Evolutionary conservation across 2,888 invertebrate species (phyloP).

Genomic region (Andricus curvator): DNA sequence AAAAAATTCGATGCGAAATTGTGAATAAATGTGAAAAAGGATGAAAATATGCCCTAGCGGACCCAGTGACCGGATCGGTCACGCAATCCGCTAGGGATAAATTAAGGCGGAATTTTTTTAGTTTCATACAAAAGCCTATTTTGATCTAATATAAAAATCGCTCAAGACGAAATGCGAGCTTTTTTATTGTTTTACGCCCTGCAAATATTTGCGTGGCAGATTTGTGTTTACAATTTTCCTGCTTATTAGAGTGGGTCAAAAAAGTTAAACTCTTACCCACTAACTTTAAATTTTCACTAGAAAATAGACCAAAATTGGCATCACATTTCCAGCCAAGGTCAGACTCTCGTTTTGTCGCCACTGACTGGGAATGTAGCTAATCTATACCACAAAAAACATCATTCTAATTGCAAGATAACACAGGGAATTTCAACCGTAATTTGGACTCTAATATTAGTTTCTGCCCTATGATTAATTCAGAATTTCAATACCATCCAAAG

Average conservation of each 20-base stretch:
- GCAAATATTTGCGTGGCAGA: not conserved
- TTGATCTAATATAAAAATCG: conserved; percentile 22
- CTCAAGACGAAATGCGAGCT: conserved; percentile 7
- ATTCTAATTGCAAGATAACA: conserved; percentile 41
- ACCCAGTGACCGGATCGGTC: too few relatives aligned
- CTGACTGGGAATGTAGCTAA: conserved; percentile 44
- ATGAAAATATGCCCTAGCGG: too few relatives aligned
- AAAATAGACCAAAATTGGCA: not conserved
- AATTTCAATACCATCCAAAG: conserved; percentile 15
- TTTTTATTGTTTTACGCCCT: not conserved
- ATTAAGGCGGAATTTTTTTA: not conserved
- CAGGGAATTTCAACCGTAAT: conserved; percentile 50
- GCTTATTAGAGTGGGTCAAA: not conserved
- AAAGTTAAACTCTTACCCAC: not conserved
- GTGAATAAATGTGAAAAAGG: too few relatives aligned
- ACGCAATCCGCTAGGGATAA: too few relatives aligned
- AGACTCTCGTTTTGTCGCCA: conserved; percentile 45
- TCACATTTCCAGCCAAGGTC: conserved; percentile 37
- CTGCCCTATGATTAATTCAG: conserved; percentile 1
- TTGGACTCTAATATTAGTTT: conserved; percentile 7
- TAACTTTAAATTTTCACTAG: not conserved
- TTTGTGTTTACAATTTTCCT: too few relatives aligned
- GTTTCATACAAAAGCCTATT: not conserved
- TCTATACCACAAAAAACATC: conserved; percentile 48
- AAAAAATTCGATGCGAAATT: too few relatives aligned